Evolutionary conservation across 2,113 vertebrate species (phyloP).

Genomic region (Nothoprocta perdicaria): DNA sequence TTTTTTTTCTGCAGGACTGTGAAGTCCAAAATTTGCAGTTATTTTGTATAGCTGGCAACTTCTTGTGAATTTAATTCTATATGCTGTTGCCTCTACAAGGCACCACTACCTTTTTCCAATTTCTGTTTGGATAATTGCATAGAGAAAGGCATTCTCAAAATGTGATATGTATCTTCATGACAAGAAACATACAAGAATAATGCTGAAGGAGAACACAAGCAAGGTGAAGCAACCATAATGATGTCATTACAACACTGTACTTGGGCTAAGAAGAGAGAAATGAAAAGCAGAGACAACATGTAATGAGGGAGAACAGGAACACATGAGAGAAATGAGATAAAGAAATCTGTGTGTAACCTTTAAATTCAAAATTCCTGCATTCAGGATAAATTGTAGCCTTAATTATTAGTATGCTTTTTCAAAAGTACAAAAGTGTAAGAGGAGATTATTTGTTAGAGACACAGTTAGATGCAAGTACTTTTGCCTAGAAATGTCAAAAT

Average conservation of each 20-base stretch:
- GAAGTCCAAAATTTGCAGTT: neutral
- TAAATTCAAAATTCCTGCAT: neutral
- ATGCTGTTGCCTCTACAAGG: neutral
- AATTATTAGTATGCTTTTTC: neutral
- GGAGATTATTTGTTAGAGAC: neutral
- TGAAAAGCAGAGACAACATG: neutral
- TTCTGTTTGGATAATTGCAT: neutral
- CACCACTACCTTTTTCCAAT: neutral
- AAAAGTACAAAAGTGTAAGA: neutral
- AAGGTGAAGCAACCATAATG: neutral
- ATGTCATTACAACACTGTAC: neutral
- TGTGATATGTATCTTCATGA: accelerated
- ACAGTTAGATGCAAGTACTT: neutral
- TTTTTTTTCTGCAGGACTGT: neutral
- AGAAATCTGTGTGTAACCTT: neutral
- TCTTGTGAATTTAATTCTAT: neutral
- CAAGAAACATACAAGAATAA: neutral
- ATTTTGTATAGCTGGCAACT: neutral
- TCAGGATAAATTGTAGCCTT: neutral
- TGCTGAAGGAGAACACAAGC: too few species aligned
- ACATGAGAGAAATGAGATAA: neutral
- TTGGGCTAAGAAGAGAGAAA: neutral
- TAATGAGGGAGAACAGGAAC: neutral
- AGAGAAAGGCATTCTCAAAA: neutral
- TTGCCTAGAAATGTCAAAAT: neutral